These are phyloP conservation scores for Melanchra persicariae DNA, from an alignment of 2,888 invertebrate genomes.

Conservation along the genomic window DNA sequence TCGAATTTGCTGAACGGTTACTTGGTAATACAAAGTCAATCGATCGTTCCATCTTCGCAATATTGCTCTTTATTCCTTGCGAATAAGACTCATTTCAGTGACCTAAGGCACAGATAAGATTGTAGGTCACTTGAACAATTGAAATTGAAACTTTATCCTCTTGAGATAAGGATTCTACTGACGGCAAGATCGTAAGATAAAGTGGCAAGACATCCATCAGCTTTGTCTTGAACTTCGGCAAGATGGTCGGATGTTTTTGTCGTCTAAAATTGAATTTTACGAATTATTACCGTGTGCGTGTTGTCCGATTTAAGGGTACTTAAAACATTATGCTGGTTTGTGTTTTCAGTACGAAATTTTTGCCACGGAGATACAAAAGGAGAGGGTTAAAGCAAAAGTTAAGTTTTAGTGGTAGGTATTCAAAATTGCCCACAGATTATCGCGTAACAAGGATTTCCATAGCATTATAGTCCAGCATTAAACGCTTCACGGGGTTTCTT, in stretches of 20 bases:
- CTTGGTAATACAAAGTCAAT: slow-evolving; percentile 47
- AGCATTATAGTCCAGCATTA: background rate
- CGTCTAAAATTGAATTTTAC: slow-evolving; percentile 52
- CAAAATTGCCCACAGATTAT: background rate
- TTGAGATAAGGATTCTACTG: slow-evolving; percentile 43
- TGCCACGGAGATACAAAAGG: background rate
- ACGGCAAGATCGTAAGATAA: slow-evolving; percentile 33
- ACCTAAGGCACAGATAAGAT: slow-evolving; percentile 25
- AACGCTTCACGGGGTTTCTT: background rate
- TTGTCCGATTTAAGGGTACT: slow-evolving; percentile 9
- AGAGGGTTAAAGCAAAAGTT: background rate
- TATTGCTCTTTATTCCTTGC: slow-evolving; percentile 42
- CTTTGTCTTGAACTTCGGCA: slow-evolving; percentile 53
- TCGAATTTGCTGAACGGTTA: slow-evolving; percentile 68
- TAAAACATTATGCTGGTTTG: background rate
- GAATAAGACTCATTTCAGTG: slow-evolving; percentile 31
- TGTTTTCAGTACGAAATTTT: background rate
- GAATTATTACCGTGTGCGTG: slow-evolving; percentile 48
- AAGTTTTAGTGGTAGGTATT: background rate
- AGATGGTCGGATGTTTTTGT: slow-evolving; percentile 63
- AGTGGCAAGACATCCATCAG: slow-evolving; percentile 42
- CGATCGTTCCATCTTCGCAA: slow-evolving; percentile 16
- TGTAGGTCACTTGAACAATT: slow-evolving; percentile 28
- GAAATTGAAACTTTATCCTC: slow-evolving; percentile 45
- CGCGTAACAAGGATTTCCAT: background rate